Evolutionary conservation across 2,888 invertebrate species (phyloP).

Genomic region (Diplolepis rosae): DNA sequence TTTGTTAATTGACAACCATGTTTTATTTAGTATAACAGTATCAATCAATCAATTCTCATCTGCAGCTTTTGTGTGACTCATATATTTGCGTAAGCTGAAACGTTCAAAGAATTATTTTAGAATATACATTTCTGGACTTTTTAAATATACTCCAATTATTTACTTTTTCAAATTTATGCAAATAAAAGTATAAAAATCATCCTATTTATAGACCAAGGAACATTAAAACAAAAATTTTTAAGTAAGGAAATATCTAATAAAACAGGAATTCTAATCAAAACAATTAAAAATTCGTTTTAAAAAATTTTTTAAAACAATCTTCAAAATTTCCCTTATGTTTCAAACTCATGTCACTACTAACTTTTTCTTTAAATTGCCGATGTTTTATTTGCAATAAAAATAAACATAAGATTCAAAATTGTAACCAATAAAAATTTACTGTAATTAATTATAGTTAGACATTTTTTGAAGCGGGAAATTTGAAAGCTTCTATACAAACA

Average conservation of each 20-base stretch:
- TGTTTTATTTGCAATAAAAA: background rate
- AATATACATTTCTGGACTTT: no score
- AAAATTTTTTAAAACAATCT: no score
- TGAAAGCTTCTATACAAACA: background rate
- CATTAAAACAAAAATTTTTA: background rate
- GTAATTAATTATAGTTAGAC: background rate
- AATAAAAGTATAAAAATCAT: no score
- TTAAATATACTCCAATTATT: no score
- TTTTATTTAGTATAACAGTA: background rate
- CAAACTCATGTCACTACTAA: no score
- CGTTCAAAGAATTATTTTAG: no score
- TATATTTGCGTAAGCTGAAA: background rate
- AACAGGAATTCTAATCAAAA: background rate
- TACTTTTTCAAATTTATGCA: no score
- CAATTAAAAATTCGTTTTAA: no score
- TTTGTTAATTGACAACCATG: background rate
- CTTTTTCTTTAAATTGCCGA: background rate
- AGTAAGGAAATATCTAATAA: no score
- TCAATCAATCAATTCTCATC: background rate
- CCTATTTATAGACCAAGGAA: no score
- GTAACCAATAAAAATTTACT: background rate
- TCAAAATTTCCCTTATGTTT: no score
- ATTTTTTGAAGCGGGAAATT: background rate
- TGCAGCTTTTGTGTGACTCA: background rate
- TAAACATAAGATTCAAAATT: background rate